These are phyloP conservation scores for Genyomyrus donnyi DNA, from an alignment of 2,113 vertebrate genomes.

Conservation along the genomic window DNA sequence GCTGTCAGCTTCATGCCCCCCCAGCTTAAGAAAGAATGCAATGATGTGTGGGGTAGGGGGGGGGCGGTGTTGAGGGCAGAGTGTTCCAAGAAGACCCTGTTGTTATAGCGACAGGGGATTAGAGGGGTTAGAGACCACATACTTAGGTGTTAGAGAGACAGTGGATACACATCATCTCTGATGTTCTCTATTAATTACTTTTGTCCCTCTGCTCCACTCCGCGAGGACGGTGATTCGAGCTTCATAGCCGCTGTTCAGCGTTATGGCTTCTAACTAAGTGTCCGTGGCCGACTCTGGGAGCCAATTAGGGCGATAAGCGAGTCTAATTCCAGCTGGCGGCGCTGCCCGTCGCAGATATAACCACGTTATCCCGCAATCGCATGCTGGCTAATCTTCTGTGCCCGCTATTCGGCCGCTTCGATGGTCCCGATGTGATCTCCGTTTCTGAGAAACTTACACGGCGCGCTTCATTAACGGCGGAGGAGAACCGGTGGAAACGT, in stretches of 20 bases:
- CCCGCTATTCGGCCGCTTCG: not conserved
- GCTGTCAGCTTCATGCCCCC: conserved; percentile 24
- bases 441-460: not conserved
- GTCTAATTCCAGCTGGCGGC: not conserved
- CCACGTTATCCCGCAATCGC: not conserved
- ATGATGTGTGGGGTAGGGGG: not conserved
- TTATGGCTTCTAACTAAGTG: not conserved
- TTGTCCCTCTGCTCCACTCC: not conserved
- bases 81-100: not conserved
- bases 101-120: not conserved
- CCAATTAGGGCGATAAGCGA: not conserved
- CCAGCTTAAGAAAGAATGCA: not conserved
- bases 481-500: not conserved
- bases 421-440: not conserved
- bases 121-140: not conserved
- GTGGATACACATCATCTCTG: not conserved
- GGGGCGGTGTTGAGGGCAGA: not conserved
- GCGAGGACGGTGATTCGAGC: not conserved
- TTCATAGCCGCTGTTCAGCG: no score
- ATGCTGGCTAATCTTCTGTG: not conserved
- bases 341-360: not conserved
- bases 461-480: not conserved
- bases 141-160: not conserved
- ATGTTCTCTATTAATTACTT: not conserved
- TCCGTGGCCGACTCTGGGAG: not conserved